phyloP scores from a whole-genome alignment of 2,888 invertebrate genomes.

The Nebria salina region DNA sequence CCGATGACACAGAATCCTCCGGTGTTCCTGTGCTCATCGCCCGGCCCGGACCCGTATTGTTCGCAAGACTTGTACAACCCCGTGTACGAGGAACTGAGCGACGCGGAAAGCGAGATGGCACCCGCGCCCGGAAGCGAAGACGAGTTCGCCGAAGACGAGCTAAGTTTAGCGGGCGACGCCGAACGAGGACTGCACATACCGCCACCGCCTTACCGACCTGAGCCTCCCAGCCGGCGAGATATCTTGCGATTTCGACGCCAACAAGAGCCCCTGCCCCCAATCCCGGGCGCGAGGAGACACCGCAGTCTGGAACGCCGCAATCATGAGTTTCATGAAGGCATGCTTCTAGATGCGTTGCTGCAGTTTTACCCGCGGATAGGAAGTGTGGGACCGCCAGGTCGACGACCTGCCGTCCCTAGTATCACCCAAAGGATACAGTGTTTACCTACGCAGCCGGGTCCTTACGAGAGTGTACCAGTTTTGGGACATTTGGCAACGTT shows the following conservation, averaged over 20 bases:
- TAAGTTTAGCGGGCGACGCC: conserved; percentile 68
- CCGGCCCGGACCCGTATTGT: conserved; percentile 73
- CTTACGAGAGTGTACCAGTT: conserved; percentile 77
- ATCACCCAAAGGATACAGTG: conserved; percentile 62
- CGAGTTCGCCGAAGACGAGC: conserved; percentile 86
- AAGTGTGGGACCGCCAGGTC: conserved; percentile 68
- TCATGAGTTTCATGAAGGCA: conserved; percentile 83
- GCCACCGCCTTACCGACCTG: conserved; percentile 59
- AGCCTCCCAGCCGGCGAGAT: conserved; percentile 52
- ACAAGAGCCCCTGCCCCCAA: conserved; percentile 69
- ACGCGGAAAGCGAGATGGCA: conserved; percentile 68
- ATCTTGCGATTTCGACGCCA: conserved; percentile 67
- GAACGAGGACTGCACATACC: conserved; percentile 60
- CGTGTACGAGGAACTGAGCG: conserved; percentile 83
- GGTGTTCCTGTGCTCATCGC: conserved; percentile 76
- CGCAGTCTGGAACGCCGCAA: conserved; percentile 66
- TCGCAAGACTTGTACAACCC: conserved; percentile 77
- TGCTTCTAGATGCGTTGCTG: conserved; percentile 77
- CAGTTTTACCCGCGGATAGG: conserved; percentile 78
- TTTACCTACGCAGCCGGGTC: conserved; percentile 61
- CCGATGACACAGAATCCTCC: conserved; percentile 71
- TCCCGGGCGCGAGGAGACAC: conserved; percentile 67
- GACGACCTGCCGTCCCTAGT: conserved; percentile 57
- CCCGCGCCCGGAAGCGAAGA: conserved; percentile 80
- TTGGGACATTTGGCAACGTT: conserved; percentile 71